Evolutionary conservation across 2,888 invertebrate species (phyloP).

Genomic region (Eugnorisma glareosa): DNA sequence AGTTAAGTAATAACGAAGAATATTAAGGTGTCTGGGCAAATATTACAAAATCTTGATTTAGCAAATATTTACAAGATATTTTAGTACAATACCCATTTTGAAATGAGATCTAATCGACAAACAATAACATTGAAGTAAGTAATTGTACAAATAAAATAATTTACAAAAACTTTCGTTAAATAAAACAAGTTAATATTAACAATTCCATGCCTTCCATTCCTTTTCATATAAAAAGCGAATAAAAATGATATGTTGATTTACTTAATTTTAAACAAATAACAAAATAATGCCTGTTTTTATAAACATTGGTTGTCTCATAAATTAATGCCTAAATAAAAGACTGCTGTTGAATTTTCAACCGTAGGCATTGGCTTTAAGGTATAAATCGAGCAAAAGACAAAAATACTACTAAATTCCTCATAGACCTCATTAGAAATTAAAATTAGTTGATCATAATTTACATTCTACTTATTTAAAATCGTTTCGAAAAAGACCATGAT

Average conservation of each 20-base stretch:
- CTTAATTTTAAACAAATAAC: conserved; percentile 17
- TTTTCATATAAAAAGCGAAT: neutral
- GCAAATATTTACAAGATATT: neutral
- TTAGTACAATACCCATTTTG: neutral
- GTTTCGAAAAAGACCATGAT: neutral
- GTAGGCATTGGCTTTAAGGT: neutral
- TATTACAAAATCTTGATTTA: conserved; percentile 2
- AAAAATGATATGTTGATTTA: conserved; percentile 32
- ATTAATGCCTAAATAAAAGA: neutral
- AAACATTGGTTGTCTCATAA: neutral
- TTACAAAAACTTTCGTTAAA: neutral
- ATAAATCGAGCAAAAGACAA: neutral
- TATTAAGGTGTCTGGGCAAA: neutral
- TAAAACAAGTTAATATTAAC: neutral
- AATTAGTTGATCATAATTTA: neutral
- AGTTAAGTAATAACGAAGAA: neutral
- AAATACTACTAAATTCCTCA: neutral
- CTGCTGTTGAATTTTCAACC: neutral
- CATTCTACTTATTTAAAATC: neutral
- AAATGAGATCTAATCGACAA: conserved; percentile 20
- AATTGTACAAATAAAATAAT: neutral
- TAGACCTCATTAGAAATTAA: conserved; percentile 14
- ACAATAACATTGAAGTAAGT: neutral
- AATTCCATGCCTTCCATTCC: conserved; percentile 13
- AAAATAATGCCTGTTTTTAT: neutral